These are phyloP conservation scores for Ophiodon elongatus DNA, from an alignment of 2,113 vertebrate genomes.

Conservation along the genomic window DNA sequence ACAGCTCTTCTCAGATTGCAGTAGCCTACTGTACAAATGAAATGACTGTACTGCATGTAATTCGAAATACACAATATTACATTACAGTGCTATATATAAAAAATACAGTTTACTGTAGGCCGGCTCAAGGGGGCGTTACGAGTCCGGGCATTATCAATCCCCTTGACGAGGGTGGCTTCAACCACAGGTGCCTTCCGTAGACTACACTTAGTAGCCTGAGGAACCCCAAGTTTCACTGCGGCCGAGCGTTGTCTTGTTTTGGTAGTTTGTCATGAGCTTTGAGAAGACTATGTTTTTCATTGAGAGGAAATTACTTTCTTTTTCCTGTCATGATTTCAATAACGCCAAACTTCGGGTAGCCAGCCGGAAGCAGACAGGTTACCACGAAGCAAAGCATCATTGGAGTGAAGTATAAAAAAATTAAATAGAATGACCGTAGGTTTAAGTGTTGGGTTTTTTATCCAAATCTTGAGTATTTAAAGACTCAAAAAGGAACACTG, in stretches of 20 bases:
- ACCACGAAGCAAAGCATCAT: neutral
- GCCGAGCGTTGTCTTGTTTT: neutral
- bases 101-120: neutral
- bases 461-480: neutral
- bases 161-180: neutral
- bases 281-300: neutral
- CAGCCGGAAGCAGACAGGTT: neutral
- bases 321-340: neutral
- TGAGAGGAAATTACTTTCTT: neutral
- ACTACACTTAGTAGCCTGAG: neutral
- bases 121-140: neutral
- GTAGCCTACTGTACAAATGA: neutral
- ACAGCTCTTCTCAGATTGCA: neutral
- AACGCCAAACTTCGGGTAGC: neutral
- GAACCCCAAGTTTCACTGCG: neutral
- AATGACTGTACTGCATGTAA: neutral
- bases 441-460: neutral
- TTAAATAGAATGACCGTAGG: neutral
- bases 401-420: neutral
- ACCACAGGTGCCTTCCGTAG: neutral
- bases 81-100: neutral
- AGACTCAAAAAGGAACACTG: neutral
- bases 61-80: neutral
- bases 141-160: neutral
- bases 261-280: neutral